Evolutionary conservation across 2,888 invertebrate species (phyloP), one percentile per base, ranked within the genome.

Genomic region (Drosophila flavopinicola): DNA sequence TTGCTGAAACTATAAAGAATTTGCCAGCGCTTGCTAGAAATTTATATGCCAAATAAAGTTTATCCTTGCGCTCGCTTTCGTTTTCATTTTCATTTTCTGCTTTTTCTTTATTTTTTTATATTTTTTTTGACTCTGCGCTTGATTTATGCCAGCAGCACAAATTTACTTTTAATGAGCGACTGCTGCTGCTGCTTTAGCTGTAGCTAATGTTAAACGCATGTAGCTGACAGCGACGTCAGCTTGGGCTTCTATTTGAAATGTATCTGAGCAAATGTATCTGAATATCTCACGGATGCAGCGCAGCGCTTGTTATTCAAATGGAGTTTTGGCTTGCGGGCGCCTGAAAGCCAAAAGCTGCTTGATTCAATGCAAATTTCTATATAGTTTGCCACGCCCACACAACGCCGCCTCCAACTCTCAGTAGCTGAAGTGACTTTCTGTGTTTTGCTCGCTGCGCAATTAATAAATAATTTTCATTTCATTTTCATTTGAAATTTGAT

Each of bases 401-500:
- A 10, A 1, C n/a, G 29, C 15, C 23, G 7, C 10, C 17, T 1
- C 25, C 23, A 13, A 1, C 10, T 25, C 3, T 25, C 10, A 30
- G 9, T n/a, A 13, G 6, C 30, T 60, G 38, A 66, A 64, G 57
- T 66, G 65, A 51, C 38, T 66, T 66, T 66, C 53, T 51, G 61
- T 56, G 64, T 69, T 37, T 10, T 38, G 54, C 24, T 39, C 42
- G 57, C 39, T 44, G 48, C 44, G 52, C 73, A 85, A 84, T 84
- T 84, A 84, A 85, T 84, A 84, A 78, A 80, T 80, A 69, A 85
- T 85, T 85, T 85, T 68, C 80, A 85, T 85, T 85, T 85, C 85
- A 83, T 78, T 85, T 85, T 78, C 73, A 84, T 83, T 79, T 74
- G 63, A 74, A 74, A 82, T 83, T 78, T 78, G 74, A 78, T 83